Base-by-base conservation (phyloP, 1,140 invertebrate genomes). In the Monochamus saltuarius region DNA sequence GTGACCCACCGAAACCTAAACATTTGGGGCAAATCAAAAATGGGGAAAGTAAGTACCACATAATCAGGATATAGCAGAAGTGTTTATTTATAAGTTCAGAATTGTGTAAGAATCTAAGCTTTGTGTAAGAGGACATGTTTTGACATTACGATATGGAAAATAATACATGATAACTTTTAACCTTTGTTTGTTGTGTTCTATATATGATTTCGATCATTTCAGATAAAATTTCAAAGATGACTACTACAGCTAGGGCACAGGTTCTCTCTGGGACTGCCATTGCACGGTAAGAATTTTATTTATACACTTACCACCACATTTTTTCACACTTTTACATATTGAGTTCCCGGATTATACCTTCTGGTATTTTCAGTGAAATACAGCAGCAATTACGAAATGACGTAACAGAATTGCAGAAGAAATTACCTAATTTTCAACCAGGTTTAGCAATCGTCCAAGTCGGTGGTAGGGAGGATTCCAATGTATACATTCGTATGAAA, bases 401-500 rank as follows among this genome's bases (percentile, higher is more conserved):
- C 73, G 88, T 95, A 6, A 66, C 65, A 6, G 72, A 77, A 22
- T 71, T 94, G 39, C 83, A 84, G 52, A 57, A 81, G 42, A 79
- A 81, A 61, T 70, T 84, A 47, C 80, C 88, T 1, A 78, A 80
- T 45, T 95, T 90, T 73, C 71, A 76, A 56, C 92, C 94, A 0
- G 86, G 88, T 2, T 79, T 98, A 51, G 86, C 89, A 4, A 93
- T 94, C 61, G 87, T 92, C 6, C 91, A 93, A 80, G 97, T 99
- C 38, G 97, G 97, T 1, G 88, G 87, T 1, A 82, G 96, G 7
- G 93, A 96, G 75, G 97, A 99, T 79, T 99, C 97, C n/a, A 99
- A 98, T 83, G 95, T 99, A 7, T 99, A 99, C 77, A 99, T 99
- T 74, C 82, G 91, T 39, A 95, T 94, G 87, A 99, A 99, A 81